A percentile compares a stretch with the other conserved stretches of the same genome.
Evolutionary conservation across 92 coral and sea anemone species (phyloP).

Genomic region (Epizoanthus scotinus): DNA sequence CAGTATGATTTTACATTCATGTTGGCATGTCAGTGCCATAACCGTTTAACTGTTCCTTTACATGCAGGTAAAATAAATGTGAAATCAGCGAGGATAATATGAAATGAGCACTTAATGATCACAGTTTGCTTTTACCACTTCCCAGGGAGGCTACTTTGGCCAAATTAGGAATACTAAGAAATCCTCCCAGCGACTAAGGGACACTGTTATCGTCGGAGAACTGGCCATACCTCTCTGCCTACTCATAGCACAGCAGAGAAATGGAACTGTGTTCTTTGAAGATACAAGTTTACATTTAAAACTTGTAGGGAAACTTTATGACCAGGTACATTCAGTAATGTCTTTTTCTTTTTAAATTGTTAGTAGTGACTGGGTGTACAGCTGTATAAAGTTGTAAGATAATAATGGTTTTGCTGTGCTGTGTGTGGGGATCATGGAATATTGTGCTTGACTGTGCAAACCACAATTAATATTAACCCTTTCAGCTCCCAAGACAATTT

Average conservation of each 20-base stretch:
- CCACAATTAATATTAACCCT: too few species aligned
- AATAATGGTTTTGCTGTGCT: too few species aligned
- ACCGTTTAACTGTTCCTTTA: too few species aligned
- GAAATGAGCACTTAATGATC: not conserved
- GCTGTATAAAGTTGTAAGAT: too few species aligned
- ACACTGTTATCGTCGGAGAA: conserved; percentile 87
- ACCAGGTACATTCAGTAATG: conserved; percentile 67
- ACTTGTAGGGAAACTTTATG: conserved; percentile 96
- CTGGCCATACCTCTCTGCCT: conserved; percentile 92
- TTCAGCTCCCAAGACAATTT: too few species aligned
- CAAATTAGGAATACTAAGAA: conserved; percentile 96
- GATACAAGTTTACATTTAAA: conserved; percentile 85
- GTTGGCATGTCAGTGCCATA: too few species aligned
- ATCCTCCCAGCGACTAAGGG: conserved; percentile 95
- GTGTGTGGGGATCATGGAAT: too few species aligned
- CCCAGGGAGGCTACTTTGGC: conserved; percentile 95
- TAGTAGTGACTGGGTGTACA: too few species aligned
- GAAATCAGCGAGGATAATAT: not conserved
- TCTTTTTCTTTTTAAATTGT: too few species aligned
- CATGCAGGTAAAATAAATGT: too few species aligned
- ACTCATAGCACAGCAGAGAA: conserved; percentile 96
- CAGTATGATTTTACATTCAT: too few species aligned
- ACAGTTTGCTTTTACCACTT: not conserved
- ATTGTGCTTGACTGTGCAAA: too few species aligned
- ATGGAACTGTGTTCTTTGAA: conserved; percentile 91